phyloP scores from a whole-genome alignment of 2,888 invertebrate genomes.

The Lydus trimaculatus region DNA sequence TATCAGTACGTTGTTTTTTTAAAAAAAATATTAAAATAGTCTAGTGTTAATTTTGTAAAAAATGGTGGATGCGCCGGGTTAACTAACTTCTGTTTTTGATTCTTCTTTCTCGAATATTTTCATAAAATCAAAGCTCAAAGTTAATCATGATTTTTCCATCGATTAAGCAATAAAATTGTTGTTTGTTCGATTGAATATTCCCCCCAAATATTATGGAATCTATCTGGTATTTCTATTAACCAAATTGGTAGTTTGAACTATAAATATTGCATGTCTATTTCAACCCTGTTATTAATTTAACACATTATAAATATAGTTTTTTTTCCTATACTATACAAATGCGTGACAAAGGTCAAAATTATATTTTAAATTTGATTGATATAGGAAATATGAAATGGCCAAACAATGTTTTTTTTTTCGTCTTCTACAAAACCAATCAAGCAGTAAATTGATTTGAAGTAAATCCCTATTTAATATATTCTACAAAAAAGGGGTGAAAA shows the following conservation, averaged over 20 bases:
- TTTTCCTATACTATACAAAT: neutral
- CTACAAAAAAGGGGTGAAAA: neutral
- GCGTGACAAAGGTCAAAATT: neutral
- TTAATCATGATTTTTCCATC: neutral
- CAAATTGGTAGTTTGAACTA: neutral
- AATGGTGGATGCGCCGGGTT: slow-evolving; percentile 6
- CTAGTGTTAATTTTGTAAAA: no score
- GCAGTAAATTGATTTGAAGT: neutral
- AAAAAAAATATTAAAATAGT: neutral
- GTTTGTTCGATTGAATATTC: neutral
- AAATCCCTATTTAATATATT: neutral
- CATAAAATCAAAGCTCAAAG: neutral
- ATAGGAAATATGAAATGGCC: neutral
- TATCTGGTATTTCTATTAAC: neutral
- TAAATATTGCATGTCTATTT: neutral
- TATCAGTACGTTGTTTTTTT: no score
- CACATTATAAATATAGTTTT: neutral
- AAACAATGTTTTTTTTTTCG: neutral
- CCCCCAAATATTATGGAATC: neutral
- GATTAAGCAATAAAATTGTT: neutral
- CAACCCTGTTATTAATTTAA: neutral
- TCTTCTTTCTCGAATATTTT: neutral
- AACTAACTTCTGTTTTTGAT: neutral
- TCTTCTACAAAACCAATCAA: neutral
- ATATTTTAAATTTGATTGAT: neutral